Conservation (phyloP, 2,888 invertebrate species). For the Tachina lurida region DNA sequence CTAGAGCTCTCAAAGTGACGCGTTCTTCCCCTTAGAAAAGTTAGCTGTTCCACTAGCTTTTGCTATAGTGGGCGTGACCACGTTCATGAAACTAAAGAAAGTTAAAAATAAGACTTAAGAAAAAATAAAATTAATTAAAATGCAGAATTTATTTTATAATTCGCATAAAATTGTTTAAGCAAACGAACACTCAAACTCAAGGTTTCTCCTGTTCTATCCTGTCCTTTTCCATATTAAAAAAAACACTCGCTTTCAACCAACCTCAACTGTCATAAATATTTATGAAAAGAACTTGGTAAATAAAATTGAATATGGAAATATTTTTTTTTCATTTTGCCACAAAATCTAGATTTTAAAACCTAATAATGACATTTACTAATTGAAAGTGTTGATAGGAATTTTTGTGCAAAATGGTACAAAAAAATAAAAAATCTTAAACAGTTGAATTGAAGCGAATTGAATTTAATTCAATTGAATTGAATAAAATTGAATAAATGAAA, state of each 20-base stretch:
- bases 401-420: conserved; percentile 31
- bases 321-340: not conserved
- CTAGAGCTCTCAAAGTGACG: no score
- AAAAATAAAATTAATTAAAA: no score
- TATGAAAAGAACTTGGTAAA: not conserved
- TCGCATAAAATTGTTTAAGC: conserved; percentile 8
- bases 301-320: not conserved
- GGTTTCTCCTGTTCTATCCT: not conserved
- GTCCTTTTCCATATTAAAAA: not conserved
- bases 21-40: no score
- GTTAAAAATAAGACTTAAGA: no score
- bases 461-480: conserved; percentile 22
- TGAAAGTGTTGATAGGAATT: conserved; percentile 62
- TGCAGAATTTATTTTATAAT: not conserved
- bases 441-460: conserved; percentile 20
- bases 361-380: conserved; percentile 67
- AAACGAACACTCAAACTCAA: not conserved
- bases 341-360: conserved; percentile 10
- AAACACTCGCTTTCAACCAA: not conserved
- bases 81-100: no score
- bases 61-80: no score
- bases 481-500: conserved; percentile 42
- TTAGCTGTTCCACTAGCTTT: no score
- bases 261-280: conserved; percentile 31
- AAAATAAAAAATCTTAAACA: conserved; percentile 43